phyloP scores from a whole-genome alignment of 2,888 invertebrate genomes.

The Gastracanthus pulcherrimus region DNA sequence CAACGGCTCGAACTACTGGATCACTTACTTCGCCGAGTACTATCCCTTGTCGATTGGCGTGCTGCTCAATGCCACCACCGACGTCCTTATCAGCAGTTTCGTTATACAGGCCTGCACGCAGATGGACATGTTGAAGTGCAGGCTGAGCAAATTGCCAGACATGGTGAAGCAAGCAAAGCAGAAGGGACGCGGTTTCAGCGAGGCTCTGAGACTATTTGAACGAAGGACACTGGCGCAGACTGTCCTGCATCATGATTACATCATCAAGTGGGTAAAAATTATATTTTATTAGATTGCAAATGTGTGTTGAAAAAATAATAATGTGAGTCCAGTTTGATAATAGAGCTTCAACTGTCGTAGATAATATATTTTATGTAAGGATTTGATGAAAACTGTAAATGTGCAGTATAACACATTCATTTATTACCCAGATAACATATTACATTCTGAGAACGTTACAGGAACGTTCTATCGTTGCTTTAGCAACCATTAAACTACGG shows the following conservation, averaged over 20 bases:
- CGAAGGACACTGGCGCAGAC: neutral
- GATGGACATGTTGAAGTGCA: neutral
- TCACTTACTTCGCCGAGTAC: neutral
- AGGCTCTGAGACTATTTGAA: neutral
- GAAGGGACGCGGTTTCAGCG: neutral
- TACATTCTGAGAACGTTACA: no score
- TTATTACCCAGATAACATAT: no score
- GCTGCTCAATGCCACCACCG: neutral
- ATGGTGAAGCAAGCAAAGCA: neutral
- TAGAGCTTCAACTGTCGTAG: no score
- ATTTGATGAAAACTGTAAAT: no score
- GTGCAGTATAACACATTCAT: no score
- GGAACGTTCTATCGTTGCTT: no score
- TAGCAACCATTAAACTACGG: no score
- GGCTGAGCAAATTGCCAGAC: neutral
- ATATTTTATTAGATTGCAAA: neutral
- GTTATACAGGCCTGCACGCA: neutral
- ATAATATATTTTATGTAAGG: no score
- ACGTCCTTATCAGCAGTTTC: constrained; percentile 11
- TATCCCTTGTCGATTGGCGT: neutral
- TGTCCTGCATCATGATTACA: neutral
- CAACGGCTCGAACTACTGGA: neutral
- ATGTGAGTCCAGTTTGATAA: no score
- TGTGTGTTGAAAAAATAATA: neutral
- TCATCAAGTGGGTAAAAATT: neutral